These are phyloP conservation scores for Leptodirus hochenwartii DNA, from an alignment of 2,888 invertebrate species.

Conservation along the genomic window DNA sequence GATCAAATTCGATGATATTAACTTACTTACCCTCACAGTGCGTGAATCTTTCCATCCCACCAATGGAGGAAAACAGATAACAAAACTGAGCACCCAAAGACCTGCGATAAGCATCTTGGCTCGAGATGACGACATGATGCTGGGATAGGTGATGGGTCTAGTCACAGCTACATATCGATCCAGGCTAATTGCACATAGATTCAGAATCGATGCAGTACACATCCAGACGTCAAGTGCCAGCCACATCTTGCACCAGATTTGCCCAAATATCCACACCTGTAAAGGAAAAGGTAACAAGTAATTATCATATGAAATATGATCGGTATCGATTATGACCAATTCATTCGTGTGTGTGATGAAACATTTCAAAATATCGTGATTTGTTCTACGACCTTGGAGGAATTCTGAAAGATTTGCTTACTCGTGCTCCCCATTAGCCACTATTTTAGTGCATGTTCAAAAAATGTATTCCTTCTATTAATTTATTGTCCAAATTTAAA, in stretches of 20 bases:
- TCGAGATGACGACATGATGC: conserved; percentile 68
- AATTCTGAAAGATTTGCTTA: too few species aligned
- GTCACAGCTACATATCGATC: conserved; percentile 95
- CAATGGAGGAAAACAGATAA: conserved; percentile 91
- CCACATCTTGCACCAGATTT: conserved; percentile 93
- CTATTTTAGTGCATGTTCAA: too few species aligned
- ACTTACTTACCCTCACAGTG: too few species aligned
- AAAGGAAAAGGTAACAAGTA: conserved; percentile 15
- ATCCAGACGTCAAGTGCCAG: conserved; percentile 96
- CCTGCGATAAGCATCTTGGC: conserved; percentile 75
- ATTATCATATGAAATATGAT: too few species aligned
- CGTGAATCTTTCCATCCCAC: conserved; percentile 72
- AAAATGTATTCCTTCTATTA: too few species aligned
- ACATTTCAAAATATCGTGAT: not conserved
- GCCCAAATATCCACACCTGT: conserved; percentile 93
- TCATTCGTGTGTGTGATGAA: not conserved
- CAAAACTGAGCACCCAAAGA: conserved; percentile 91
- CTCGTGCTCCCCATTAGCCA: too few species aligned
- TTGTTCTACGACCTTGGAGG: too few species aligned
- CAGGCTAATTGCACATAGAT: conserved; percentile 87
- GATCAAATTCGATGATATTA: too few species aligned
- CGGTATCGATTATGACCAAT: not conserved
- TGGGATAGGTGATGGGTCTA: conserved; percentile 87
- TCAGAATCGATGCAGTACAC: conserved; percentile 94
- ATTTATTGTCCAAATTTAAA: too few species aligned